phyloP scores from a whole-genome alignment of 2,113 vertebrate genomes.

The pig (Sus scrofa) region DNA sequence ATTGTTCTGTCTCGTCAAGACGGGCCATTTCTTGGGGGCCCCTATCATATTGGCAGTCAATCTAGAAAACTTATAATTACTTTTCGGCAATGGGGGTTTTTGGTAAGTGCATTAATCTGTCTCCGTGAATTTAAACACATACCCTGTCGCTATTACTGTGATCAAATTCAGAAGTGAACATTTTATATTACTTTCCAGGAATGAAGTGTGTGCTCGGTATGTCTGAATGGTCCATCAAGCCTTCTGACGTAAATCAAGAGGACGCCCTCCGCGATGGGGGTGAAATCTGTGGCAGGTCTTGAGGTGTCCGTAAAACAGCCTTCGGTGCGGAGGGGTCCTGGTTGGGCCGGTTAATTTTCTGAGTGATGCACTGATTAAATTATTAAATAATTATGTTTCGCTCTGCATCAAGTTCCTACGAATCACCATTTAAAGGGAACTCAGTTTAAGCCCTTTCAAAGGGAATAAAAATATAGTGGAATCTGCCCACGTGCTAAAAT shows the following conservation, averaged over 20 bases:
- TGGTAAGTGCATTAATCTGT: slow-evolving; percentile 72
- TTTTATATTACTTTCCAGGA: slow-evolving; percentile 64
- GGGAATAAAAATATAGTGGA: background rate
- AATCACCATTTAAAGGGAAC: background rate
- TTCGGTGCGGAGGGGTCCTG: slow-evolving; percentile 80
- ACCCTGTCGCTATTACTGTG: background rate
- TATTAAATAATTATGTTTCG: background rate
- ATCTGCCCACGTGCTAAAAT: background rate
- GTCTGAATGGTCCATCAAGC: background rate
- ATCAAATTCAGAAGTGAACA: slow-evolving; percentile 55
- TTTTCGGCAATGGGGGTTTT: slow-evolving; percentile 71
- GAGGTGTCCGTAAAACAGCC: slow-evolving; percentile 75
- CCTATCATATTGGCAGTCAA: slow-evolving; percentile 87
- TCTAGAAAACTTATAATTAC: slow-evolving; percentile 81
- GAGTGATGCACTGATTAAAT: background rate
- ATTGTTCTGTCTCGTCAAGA: slow-evolving; percentile 87
- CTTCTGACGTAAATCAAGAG: slow-evolving; percentile 63
- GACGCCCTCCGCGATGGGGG: slow-evolving; percentile 55
- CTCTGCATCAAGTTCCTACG: background rate
- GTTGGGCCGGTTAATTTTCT: slow-evolving; percentile 59
- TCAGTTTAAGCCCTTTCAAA: slow-evolving; percentile 21
- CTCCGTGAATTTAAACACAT: slow-evolving; percentile 63
- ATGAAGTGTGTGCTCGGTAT: slow-evolving; percentile 50
- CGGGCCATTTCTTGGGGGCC: slow-evolving; percentile 85
- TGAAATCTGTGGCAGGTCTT: slow-evolving; percentile 75